Base-by-base conservation (phyloP, 2,888 invertebrate genomes). In the Cancer borealis region DNA sequence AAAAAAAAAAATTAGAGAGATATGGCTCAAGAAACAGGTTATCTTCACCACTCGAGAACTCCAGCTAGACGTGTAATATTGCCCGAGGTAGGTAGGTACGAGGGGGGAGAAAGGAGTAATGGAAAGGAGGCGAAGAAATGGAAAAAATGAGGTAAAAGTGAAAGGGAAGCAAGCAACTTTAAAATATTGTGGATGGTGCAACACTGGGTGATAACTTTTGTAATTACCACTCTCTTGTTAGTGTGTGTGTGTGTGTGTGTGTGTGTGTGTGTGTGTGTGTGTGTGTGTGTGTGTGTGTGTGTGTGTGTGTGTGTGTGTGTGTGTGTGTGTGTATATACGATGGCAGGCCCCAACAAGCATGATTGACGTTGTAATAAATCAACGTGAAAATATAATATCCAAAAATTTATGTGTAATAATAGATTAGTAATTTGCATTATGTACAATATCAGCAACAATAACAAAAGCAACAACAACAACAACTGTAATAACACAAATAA, bases 261-360 rank as follows among this genome's bases (percentile, higher is more conserved):
- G 84, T 30, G 84, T 84, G 84, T 30, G 84, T 84, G 84, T 30
- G 84, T 84, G 84, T 30, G 84, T 84, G 84, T 30, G 84, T 84
- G 84, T 30, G 84, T 84, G 84, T 84, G 84, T 84, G 84, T 84
- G 84, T 84, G 84, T 84, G 84, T 84, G 84, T 84, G 84, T 79
- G 73, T 79, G 73, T 79, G 73, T 79, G 73, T 79, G 73, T 26
- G 73, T 79, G 73, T 79, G 73, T 26, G 73, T 79, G 73, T 21
- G 73, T 5, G 73, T 30, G 73, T 30, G 73, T 30, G 73, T 30
- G 73, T n/a, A 26, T 73, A 26, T 73, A 12, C 12, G 54, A n/a
- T 73, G 73, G n/a, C 73, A n/a, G 73, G n/a, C 1, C 54, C 54
- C 17, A 17, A 54, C 39, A 39, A 39, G 39, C 39, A 54, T 54